Evolutionary conservation across 2,888 invertebrate species (phyloP), one percentile per base, ranked within the genome.

Genomic region (Tupiocoris notatus): DNA sequence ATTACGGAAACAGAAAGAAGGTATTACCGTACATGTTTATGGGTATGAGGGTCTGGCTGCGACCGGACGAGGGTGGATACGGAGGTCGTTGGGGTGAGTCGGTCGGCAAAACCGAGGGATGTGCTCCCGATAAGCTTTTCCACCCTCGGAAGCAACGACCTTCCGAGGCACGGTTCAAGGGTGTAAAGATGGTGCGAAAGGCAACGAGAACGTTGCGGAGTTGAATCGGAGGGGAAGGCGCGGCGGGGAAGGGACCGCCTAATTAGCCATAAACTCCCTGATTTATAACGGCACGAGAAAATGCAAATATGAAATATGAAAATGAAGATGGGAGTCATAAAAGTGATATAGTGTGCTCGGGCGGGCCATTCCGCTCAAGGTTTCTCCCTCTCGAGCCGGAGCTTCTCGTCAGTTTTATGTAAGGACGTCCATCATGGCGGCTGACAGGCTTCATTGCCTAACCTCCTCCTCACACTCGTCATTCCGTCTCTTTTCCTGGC

Each of bases 261-360:
- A 88, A 87, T 88, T 88, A 88, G 88, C 87, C 87, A 87, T 88
- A 87, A 88, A 87, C 86, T 86, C 86, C 84, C 86, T 88, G 88
- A 88, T 88, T 87, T 87, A 88, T 87, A 86, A 86, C 86, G 86
- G 86, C 85, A 81, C 39, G 81, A 81, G 82, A 83, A 83, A 83
- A 83, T 83, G 83, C 83, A 83, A 83, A 83, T 83, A 83, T 83
- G 83, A 83, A 82, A 88, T 88, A 87, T 88, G 87, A 88, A 88
- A 88, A 88, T 88, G 88, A 88, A 88, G 88, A 88, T 88, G 88
- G 87, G 89, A 88, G 89, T 89, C 89, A 90, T 90, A 90, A 90
- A 90, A 90, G 88, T 89, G 90, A 90, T 90, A 89, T 89, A 90
- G 87, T 88, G 88, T 88, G 88, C 89, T 89, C 90, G 88, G 88